Evolutionary conservation across 2,888 invertebrate species (phyloP), one percentile per base, ranked within the genome.

Genomic region (Cyrtodaria siliqua): DNA sequence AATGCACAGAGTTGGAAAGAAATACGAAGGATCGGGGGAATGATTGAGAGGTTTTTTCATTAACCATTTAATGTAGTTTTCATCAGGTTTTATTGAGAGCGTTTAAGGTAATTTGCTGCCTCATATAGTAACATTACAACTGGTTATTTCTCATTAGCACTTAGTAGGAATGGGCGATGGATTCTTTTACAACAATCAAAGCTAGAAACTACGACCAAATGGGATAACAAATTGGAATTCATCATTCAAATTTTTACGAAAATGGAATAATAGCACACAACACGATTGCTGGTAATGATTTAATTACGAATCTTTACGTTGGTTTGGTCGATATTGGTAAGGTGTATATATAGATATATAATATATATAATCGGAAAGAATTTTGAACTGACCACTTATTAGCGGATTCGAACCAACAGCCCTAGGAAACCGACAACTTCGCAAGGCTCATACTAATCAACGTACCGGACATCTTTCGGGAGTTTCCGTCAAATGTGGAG

Each of bases 31-130:
- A 40, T 44, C n/a, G 71, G 47, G 42, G 52, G 64, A 60, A 56
- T 72, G 78, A 72, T 63, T 53, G 72, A 72, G 72, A 61, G 72
- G 49, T 64, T 78, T 72, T 72, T 76, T 76, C 70, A 76, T 76
- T 71, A 76, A 70, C 67, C 29, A 52, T 66, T 76, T 66, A 76
- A 76, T 66, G 71, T 62, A 71, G 67, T 66, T 64, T 76, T 76
- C 76, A 76, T 71, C 76, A 55, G 61, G 50, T 61, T 67, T 76
- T 76, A 71, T 76, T 76, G 76, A 66, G 50, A 61, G 70, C 70
- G 61, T 76, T 76, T 76, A 70, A 49, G 42, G 50, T 59, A 70
- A 76, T 70, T 71, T 70, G 60, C 57, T 40, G 56, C 49, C 53
- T 61, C 59, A 60, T 76, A 76, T 62, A 49, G 70, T 50, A 61